A percentile compares a stretch with the other conserved stretches of the same genome.
phyloP scores from a whole-genome alignment of 2,888 invertebrate genomes.

The Zootermopsis nevadensis region DNA sequence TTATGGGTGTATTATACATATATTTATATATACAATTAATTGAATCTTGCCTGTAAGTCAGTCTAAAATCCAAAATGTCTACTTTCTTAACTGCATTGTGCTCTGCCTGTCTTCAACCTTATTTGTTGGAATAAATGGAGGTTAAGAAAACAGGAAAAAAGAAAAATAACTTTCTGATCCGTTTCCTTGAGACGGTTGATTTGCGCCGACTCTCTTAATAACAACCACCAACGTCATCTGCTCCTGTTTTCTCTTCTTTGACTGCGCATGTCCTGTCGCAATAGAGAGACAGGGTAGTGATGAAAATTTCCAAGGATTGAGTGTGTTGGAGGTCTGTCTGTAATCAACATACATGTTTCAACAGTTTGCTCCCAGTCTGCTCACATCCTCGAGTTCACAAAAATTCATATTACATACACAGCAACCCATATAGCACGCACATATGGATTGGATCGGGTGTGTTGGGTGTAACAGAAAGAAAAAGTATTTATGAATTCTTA shows the following conservation, averaged over 20 bases:
- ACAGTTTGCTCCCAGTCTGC: slow-evolving; percentile 10
- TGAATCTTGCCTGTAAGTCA: no score
- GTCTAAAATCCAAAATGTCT: background rate
- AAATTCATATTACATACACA: slow-evolving; percentile 32
- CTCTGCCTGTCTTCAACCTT: background rate
- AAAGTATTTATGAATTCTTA: slow-evolving; percentile 40
- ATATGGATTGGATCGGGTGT: slow-evolving; percentile 26
- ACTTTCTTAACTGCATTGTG: background rate
- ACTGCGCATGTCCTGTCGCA: slow-evolving; percentile 23
- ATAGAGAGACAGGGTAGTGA: slow-evolving; percentile 6
- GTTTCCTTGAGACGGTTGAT: background rate
- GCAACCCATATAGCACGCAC: slow-evolving; percentile 1
- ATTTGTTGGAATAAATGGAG: background rate
- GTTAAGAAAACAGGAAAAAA: background rate
- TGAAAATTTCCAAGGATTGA: background rate
- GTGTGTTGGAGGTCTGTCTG: background rate
- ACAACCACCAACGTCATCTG: background rate
- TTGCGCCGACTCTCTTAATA: slow-evolving; percentile 27
- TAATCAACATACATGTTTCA: slow-evolving; percentile 39
- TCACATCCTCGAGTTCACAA: background rate
- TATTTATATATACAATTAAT: no score
- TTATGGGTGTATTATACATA: no score
- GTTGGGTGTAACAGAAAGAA: slow-evolving; percentile 19
- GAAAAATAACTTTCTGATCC: background rate
- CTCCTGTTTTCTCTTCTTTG: background rate